Evolutionary conservation across 2,113 vertebrate species (phyloP).

Genomic region (Zosterops lateralis): DNA sequence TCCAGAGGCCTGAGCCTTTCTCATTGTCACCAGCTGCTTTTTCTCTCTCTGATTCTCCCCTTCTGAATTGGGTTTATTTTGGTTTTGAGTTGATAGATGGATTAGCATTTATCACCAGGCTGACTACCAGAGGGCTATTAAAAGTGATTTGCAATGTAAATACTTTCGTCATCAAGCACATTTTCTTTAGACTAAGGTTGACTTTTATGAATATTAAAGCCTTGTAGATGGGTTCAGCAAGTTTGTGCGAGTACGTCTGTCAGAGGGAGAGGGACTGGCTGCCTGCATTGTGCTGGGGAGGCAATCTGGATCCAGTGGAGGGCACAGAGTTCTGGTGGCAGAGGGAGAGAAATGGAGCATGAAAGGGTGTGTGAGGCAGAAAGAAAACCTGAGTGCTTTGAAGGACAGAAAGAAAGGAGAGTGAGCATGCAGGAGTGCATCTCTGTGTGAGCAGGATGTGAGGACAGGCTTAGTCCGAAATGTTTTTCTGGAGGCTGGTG

Average conservation of each 20-base stretch:
- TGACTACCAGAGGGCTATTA: constrained; percentile 59
- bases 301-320: not conserved
- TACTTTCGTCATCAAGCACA: constrained; percentile 42
- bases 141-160: constrained; percentile 69
- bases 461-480: not conserved
- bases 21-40: not conserved
- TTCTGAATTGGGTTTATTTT: not conserved
- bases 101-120: constrained; percentile 54
- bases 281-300: not conserved
- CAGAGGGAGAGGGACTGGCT: not conserved
- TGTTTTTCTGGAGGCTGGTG: accelerated
- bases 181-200: constrained; percentile 51
- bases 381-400: not conserved
- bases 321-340: not conserved
- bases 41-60: not conserved
- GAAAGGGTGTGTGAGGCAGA: not conserved
- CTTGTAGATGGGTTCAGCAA: not conserved
- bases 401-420: not conserved
- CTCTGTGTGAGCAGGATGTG: not conserved
- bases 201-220: constrained; percentile 58
- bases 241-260: not conserved
- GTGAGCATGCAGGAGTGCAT: not conserved
- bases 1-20: not conserved
- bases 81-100: constrained; percentile 39
- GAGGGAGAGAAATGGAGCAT: not conserved